These are phyloP conservation scores for Nomada ferruginata DNA, from an alignment of 2,888 invertebrate genomes.

Conservation along the genomic window DNA sequence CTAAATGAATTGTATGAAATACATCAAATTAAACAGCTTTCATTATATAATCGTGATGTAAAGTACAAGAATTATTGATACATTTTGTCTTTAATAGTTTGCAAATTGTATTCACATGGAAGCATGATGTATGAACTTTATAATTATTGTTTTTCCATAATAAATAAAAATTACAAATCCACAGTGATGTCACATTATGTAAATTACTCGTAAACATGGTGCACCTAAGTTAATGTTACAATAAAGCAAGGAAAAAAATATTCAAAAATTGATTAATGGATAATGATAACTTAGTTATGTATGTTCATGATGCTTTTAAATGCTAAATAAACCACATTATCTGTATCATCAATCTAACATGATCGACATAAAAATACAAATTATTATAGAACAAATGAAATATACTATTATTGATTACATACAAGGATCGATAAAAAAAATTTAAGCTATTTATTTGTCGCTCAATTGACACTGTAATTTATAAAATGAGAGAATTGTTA, in stretches of 20 bases:
- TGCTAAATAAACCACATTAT: conserved; percentile 8
- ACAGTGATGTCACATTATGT: conserved; percentile 5
- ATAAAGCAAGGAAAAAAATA: neutral
- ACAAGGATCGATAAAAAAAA: neutral
- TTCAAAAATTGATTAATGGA: neutral
- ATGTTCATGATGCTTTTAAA: conserved; percentile 2
- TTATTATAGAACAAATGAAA: conserved; percentile 5
- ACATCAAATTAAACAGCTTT: conserved; percentile 31
- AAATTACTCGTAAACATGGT: too few species aligned
- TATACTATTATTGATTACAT: conserved; percentile 16
- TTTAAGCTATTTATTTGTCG: conserved; percentile 57
- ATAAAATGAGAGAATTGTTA: conserved; percentile 18
- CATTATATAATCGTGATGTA: conserved; percentile 15
- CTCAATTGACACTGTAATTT: conserved; percentile 55
- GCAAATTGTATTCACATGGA: neutral
- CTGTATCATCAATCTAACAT: neutral
- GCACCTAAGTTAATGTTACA: neutral
- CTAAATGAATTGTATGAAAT: conserved; percentile 33
- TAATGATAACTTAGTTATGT: neutral
- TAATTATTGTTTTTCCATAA: neutral
- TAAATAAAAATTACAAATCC: conserved; percentile 5
- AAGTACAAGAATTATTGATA: conserved; percentile 2
- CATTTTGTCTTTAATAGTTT: conserved; percentile 3
- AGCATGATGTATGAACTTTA: conserved; percentile 1
- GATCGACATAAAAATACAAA: neutral